A percentile compares a stretch with the other conserved stretches of the same genome.
Evolutionary conservation across 2,888 invertebrate species (phyloP).

Genomic region (Sinodicranocentrus sp.): DNA sequence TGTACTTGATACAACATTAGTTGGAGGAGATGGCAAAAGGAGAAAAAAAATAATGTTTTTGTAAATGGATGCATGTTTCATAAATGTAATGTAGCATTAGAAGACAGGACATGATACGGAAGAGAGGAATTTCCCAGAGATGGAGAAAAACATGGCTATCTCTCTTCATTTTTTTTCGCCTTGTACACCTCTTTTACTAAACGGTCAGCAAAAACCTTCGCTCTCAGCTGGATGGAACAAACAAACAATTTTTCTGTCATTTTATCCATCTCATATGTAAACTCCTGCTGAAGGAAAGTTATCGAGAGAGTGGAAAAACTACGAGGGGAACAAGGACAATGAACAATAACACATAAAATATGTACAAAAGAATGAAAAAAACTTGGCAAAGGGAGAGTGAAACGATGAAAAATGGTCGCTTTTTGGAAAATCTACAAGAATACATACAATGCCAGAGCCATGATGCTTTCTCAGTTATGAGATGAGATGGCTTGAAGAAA

Average conservation of each 20-base stretch:
- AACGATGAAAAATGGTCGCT: conserved; percentile 67
- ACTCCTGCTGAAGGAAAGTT: conserved; percentile 63
- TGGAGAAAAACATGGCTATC: conserved; percentile 3
- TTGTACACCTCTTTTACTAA: conserved; percentile 49
- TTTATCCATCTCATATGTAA: conserved; percentile 67
- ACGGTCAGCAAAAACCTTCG: conserved; percentile 62
- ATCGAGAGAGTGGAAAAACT: conserved; percentile 47
- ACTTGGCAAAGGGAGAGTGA: conserved; percentile 35
- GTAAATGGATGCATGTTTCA: too few relatives aligned
- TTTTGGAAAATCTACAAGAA: conserved; percentile 55
- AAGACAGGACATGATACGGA: too few relatives aligned
- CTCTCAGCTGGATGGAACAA: conserved; percentile 70
- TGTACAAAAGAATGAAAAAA: conserved; percentile 28
- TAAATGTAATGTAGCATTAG: too few relatives aligned
- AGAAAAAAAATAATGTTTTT: too few relatives aligned
- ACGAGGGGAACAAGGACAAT: conserved; percentile 61
- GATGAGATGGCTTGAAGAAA: conserved; percentile 58
- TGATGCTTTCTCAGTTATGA: conserved; percentile 59
- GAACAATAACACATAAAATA: conserved; percentile 62
- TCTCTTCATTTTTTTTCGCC: neutral
- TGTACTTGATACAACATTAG: conserved; percentile 55
- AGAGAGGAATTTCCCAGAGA: too few relatives aligned
- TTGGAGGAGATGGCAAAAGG: neutral
- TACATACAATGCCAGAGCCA: conserved; percentile 23
- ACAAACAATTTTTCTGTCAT: conserved; percentile 69